Evolutionary conservation across 2,888 invertebrate genomes (phyloP), one percentile per base, ranked within the genome.

Genomic region (Leucophenga montana): DNA sequence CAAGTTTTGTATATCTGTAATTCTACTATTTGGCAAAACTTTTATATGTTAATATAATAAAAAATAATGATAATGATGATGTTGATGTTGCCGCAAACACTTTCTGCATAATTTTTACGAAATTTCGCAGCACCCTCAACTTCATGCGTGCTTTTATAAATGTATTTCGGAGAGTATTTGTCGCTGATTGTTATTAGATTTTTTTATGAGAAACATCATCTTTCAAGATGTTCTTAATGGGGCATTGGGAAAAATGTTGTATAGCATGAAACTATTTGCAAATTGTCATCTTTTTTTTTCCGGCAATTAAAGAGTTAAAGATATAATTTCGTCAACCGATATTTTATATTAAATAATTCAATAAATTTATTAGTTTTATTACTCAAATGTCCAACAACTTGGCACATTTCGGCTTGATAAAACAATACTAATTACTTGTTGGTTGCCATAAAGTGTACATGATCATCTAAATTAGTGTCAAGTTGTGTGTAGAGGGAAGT

Each of bases 41-140:
- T 50, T 6, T 50, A 50, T 71, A 67, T 69, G 71, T 65, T 73
- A 69, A 73, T 69, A 69, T 69, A 68, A 69, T 73, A 71, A 73
- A 69, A 67, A 67, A 67, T 73, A 71, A 73, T 73, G 73, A 67
- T 73, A 70, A 71, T 71, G 68, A 67, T 67, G 67, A 69, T 71
- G 71, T 67, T 73, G 69, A 73, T 71, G 67, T n/a, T 68, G 69
- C 71, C 64, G 68, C 71, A 68, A 53, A 67, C 67, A 69, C 68
- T 73, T 71, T 73, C 39, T 70, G 70, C 70, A 73, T 73, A 61
- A 27, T 69, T 71, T 59, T 53, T 66, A 46, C 56, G 59, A 66
- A 48, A 65, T 70, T 70, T 65, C 11, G 31, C 59, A 16, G n/a
- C 33, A 18, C 50, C 50, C 16, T 18, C 6, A 50, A 50, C n/a